Conservation (phyloP, 2,888 invertebrate genomes). For the Scrobipalpa atriplicella region DNA sequence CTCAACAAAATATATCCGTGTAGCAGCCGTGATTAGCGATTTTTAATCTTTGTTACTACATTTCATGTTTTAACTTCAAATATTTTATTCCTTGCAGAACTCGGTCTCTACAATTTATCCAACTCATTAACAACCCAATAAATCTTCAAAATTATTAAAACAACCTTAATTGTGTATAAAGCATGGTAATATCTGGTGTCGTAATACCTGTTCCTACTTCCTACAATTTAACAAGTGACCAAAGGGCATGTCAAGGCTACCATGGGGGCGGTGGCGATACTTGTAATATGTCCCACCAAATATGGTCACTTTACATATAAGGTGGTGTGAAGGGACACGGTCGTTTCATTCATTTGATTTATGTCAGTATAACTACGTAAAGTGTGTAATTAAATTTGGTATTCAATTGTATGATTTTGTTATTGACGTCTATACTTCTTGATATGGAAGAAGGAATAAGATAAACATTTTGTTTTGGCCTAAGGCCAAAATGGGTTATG, state of each 20-base stretch:
- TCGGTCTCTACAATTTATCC: neutral
- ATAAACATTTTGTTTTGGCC: no score
- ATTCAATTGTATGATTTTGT: neutral
- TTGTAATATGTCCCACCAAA: neutral
- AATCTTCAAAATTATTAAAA: neutral
- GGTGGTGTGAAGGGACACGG: conserved; percentile 8
- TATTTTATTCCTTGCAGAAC: no score
- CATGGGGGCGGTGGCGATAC: neutral
- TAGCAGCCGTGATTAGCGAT: no score
- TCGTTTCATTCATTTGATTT: conserved; percentile 1
- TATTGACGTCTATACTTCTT: neutral
- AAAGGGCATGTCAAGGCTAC: conserved; percentile 13
- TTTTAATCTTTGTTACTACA: no score
- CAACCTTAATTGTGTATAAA: neutral
- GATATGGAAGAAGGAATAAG: neutral
- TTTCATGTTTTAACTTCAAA: no score
- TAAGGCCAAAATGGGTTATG: no score
- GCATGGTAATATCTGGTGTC: neutral
- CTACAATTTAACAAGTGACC: conserved; percentile 1
- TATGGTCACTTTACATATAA: neutral
- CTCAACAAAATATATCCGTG: no score
- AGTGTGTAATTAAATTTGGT: neutral
- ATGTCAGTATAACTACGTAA: neutral
- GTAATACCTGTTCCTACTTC: conserved; percentile 6
- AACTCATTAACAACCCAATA: neutral